These are phyloP conservation scores for Calameuta idolon DNA, from an alignment of 2,888 invertebrate species.

Conservation along the genomic window DNA sequence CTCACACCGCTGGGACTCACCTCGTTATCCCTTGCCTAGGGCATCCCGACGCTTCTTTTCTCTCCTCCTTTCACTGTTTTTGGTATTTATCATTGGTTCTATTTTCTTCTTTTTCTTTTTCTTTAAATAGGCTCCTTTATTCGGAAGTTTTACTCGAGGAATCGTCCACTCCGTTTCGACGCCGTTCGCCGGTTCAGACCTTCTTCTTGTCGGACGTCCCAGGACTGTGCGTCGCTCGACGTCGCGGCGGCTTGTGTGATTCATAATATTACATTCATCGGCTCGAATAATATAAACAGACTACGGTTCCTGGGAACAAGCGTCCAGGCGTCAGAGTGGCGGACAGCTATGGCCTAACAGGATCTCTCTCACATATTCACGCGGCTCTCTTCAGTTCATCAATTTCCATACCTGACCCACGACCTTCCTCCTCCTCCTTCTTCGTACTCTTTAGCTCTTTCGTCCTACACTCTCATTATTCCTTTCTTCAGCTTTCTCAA, in stretches of 20 bases:
- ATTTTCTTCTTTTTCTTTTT: neutral
- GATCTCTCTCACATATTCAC: slow-evolving; percentile 33
- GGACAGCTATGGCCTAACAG: slow-evolving; percentile 43
- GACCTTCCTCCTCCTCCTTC: slow-evolving; percentile 30
- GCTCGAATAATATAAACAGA: slow-evolving; percentile 52
- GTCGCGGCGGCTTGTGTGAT: slow-evolving; percentile 46
- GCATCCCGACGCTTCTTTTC: slow-evolving; percentile 33
- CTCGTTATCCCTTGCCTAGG: slow-evolving; percentile 58
- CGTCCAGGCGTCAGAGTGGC: slow-evolving; percentile 55
- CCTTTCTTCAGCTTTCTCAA: slow-evolving; percentile 19
- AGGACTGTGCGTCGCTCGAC: slow-evolving; percentile 41
- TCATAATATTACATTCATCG: slow-evolving; percentile 55
- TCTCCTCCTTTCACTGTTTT: slow-evolving; percentile 30
- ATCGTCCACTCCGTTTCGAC: neutral
- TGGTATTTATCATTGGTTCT: slow-evolving; percentile 19
- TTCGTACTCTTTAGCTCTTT: neutral
- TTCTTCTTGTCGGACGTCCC: slow-evolving; percentile 5
- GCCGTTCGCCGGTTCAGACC: slow-evolving; percentile 13
- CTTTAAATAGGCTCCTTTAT: neutral
- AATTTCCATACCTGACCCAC: slow-evolving; percentile 39
- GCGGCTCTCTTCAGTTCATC: slow-evolving; percentile 34
- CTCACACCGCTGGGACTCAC: slow-evolving; percentile 35
- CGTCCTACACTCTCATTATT: neutral
- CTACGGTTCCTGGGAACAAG: slow-evolving; percentile 45
- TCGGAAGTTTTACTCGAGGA: neutral